These are phyloP conservation scores for Rhagologus leucostigma DNA, from an alignment of 2,113 vertebrate species.

Conservation along the genomic window DNA sequence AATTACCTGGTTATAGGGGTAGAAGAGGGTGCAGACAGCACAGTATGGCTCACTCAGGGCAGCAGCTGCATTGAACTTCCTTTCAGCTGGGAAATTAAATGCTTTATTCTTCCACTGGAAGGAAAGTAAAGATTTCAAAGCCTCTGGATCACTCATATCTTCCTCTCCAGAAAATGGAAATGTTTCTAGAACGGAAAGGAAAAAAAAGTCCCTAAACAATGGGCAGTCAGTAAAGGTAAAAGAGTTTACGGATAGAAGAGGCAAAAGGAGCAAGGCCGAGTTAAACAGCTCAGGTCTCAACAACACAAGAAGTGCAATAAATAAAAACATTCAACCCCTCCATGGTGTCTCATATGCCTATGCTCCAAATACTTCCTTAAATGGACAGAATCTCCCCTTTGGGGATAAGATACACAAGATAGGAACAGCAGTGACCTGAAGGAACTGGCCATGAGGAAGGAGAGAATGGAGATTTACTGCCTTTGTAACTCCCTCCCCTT, in stretches of 20 bases:
- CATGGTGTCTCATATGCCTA: fast-evolving
- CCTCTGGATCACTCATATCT: slow-evolving; percentile 72
- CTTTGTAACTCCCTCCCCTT: neutral
- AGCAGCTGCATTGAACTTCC: slow-evolving; percentile 86
- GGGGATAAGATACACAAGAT: fast-evolving
- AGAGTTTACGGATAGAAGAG: neutral
- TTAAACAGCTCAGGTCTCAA: neutral
- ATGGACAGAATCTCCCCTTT: neutral
- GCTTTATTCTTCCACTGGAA: slow-evolving; percentile 87
- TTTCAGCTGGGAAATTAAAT: slow-evolving; percentile 84
- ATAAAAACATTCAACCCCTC: neutral
- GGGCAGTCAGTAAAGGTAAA: neutral
- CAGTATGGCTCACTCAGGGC: slow-evolving; percentile 86
- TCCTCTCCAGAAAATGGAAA: slow-evolving; percentile 81
- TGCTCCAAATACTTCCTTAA: neutral
- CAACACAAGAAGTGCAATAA: neutral
- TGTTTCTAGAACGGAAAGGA: slow-evolving; percentile 55
- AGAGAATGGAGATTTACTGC: neutral
- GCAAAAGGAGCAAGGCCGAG: neutral
- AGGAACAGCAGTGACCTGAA: neutral
- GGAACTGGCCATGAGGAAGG: neutral
- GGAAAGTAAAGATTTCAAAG: slow-evolving; percentile 79
- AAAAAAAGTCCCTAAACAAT: neutral
- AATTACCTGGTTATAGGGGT: slow-evolving; percentile 82
- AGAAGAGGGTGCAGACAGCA: slow-evolving; percentile 91